Percentiles rank a stretch among this genome's conserved stretches.
Evolutionary conservation across 35 echinoderm and acorn worm species (phyloP).

Genomic region (Ophiothrix spiculata): DNA sequence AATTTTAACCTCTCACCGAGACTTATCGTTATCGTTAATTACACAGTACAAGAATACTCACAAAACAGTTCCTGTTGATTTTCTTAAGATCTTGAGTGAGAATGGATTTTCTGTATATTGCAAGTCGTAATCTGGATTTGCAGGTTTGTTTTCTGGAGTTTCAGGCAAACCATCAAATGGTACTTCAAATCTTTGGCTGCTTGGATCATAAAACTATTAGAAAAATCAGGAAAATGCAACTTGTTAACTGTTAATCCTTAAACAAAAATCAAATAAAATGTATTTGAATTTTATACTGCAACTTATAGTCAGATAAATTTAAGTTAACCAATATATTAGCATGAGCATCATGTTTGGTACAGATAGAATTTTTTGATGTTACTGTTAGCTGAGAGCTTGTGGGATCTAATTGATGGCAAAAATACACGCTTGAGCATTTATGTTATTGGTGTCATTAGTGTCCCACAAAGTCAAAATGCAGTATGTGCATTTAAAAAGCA

Average conservation of each 20-base stretch:
- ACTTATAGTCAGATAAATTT: neutral
- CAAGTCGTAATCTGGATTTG: neutral
- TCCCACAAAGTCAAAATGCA: no score
- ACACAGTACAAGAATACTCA: no score
- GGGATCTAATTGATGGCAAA: no score
- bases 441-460: no score
- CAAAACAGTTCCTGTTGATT: neutral
- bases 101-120: neutral
- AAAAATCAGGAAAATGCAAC: neutral
- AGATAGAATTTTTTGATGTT: neutral
- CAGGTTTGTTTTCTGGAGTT: neutral
- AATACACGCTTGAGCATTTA: no score
- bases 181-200: neutral
- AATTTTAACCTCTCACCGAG: no score
- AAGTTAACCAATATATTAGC: neutral
- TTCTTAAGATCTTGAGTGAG: neutral
- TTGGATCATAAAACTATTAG: neutral
- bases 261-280: neutral
- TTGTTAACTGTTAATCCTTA: no score
- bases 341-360: neutral
- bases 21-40: no score
- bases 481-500: no score
- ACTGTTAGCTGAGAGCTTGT: neutral
- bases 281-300: neutral
- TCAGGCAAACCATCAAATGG: neutral